Evolutionary conservation across 2,797 vertebrate genomes (phyloP).

Genomic region (Pangasius krempfi): DNA sequence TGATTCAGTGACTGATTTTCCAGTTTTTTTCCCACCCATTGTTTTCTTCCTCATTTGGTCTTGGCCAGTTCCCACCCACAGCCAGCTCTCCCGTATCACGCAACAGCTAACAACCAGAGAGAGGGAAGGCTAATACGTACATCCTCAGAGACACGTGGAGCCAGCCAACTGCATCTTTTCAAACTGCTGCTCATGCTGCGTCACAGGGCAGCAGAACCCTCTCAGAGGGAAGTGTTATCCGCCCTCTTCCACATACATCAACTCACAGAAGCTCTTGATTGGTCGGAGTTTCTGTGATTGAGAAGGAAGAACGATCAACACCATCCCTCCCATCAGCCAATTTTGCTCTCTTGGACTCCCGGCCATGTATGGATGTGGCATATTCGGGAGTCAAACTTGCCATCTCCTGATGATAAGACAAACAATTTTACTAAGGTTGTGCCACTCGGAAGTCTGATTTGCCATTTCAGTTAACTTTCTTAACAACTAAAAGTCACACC

Average conservation of each 20-base stretch:
- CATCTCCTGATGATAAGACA: neutral
- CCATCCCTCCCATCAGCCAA: neutral
- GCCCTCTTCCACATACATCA: neutral
- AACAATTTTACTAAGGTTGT: neutral
- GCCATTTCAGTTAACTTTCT: neutral
- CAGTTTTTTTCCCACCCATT: neutral
- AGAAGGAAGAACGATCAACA: neutral
- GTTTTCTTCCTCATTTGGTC: neutral
- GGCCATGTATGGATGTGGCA: neutral
- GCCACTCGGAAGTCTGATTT: neutral
- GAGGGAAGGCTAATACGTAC: neutral
- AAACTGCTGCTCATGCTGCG: neutral
- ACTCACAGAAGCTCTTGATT: neutral
- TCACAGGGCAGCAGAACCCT: neutral
- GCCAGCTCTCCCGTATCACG: neutral
- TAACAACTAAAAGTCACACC: neutral
- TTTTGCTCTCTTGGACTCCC: neutral
- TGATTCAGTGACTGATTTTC: neutral
- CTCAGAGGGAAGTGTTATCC: neutral
- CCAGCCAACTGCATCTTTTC: neutral
- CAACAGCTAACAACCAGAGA: neutral
- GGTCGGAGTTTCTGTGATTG: neutral
- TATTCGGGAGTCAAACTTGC: neutral
- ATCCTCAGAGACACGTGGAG: neutral
- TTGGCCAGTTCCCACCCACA: neutral